Evolutionary conservation across 2,888 invertebrate species (phyloP).

Genomic region (Ennomos fuscantarius): DNA sequence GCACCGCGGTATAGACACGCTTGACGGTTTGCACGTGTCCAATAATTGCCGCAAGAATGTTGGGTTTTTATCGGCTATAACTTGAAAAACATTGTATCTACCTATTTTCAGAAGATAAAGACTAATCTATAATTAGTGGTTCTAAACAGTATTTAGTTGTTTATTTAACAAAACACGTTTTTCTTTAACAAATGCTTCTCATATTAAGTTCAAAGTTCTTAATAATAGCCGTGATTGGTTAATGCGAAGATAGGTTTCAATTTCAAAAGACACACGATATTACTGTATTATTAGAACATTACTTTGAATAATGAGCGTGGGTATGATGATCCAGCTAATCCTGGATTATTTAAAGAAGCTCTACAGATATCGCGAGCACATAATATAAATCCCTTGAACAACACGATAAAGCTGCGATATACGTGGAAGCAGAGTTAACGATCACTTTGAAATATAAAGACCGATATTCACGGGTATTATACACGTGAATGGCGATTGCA

Average conservation of each 20-base stretch:
- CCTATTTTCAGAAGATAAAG: neutral
- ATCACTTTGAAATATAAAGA: slow-evolving; percentile 11
- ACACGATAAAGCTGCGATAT: slow-evolving; percentile 17
- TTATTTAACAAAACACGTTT: no score
- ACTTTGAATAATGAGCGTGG: slow-evolving; percentile 32
- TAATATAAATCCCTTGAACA: slow-evolving; percentile 20
- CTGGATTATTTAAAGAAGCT: slow-evolving; percentile 33
- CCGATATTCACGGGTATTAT: neutral
- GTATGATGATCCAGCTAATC: slow-evolving; percentile 30
- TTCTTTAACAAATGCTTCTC: neutral
- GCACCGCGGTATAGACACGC: slow-evolving; percentile 7
- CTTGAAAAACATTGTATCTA: slow-evolving; percentile 12
- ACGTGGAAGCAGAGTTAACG: slow-evolving; percentile 18
- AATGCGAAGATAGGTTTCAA: no score
- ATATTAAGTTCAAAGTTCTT: neutral
- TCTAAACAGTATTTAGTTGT: neutral
- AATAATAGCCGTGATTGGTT: no score
- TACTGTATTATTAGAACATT: slow-evolving; percentile 24
- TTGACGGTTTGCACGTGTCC: slow-evolving; percentile 30
- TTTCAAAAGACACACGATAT: slow-evolving; percentile 19
- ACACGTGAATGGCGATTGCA: slow-evolving; percentile 4
- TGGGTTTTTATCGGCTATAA: slow-evolving; percentile 22
- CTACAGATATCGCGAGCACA: slow-evolving; percentile 26
- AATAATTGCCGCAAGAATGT: slow-evolving; percentile 23
- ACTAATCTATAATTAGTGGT: neutral